These are phyloP conservation scores for Neogale vison DNA, from an alignment of 2,113 vertebrate genomes.

Conservation along the genomic window DNA sequence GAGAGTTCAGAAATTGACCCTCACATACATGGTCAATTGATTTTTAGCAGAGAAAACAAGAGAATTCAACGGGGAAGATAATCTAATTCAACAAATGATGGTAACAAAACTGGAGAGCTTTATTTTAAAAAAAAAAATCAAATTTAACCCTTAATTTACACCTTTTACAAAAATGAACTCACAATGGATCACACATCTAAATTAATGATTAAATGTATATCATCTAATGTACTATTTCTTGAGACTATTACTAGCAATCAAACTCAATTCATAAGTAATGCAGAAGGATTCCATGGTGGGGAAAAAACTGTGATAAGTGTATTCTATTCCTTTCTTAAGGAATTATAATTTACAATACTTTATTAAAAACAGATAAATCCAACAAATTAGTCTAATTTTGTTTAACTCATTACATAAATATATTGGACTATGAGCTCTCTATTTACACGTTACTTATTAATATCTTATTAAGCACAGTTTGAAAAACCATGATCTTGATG, in stretches of 20 bases:
- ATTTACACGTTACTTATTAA: background rate
- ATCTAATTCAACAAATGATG: background rate
- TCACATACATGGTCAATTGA: background rate
- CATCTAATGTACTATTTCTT: background rate
- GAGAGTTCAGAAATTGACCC: background rate
- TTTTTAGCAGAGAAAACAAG: slow-evolving; percentile 3
- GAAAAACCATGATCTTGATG: background rate
- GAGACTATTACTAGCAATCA: background rate
- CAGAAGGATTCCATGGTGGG: background rate
- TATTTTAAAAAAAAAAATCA: background rate
- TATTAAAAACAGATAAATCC: background rate
- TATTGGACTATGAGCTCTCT: background rate
- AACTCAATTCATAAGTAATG: background rate
- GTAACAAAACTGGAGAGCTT: background rate
- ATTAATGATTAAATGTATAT: background rate
- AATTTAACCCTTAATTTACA: background rate
- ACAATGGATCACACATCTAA: background rate
- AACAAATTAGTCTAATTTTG: background rate
- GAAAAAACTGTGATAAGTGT: background rate
- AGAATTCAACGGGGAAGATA: background rate
- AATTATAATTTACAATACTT: background rate
- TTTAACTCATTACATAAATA: background rate
- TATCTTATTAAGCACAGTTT: background rate
- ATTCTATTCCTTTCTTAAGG: background rate
- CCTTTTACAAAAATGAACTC: background rate